Percentiles rank a stretch among this genome's conserved stretches.
These are phyloP conservation scores for Flexamia atlantica DNA, from an alignment of 2,888 invertebrate genomes.

Conservation along the genomic window DNA sequence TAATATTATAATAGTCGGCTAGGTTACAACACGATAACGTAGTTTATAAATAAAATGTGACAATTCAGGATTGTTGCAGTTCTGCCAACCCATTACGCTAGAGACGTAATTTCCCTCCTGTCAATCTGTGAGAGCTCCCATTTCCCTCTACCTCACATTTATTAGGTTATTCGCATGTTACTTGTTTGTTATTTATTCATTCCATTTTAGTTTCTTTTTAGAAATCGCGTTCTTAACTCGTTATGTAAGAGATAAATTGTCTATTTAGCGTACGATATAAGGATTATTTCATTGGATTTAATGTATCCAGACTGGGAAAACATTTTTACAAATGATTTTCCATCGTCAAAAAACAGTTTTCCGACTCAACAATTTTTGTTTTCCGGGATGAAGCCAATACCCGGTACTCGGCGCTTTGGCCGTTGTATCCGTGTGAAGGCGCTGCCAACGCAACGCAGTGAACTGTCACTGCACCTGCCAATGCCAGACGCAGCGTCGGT, in stretches of 20 bases:
- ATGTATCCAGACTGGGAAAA: too few relatives aligned
- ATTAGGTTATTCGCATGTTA: slow-evolving; percentile 1
- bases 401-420: background rate
- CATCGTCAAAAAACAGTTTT: too few relatives aligned
- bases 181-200: background rate
- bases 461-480: background rate
- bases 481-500: background rate
- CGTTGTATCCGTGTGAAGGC: background rate
- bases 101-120: slow-evolving; percentile 25
- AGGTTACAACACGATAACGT: background rate
- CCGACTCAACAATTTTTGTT: too few relatives aligned
- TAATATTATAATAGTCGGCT: too few relatives aligned
- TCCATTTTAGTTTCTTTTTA: too few relatives aligned
- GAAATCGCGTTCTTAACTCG: too few relatives aligned
- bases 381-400: background rate
- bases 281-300: too few relatives aligned
- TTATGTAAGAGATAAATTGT: too few relatives aligned
- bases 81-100: background rate
- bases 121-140: slow-evolving; percentile 21
- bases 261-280: too few relatives aligned
- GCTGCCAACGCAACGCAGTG: background rate
- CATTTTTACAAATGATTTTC: too few relatives aligned
- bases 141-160: slow-evolving; percentile 8
- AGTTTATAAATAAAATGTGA: background rate
- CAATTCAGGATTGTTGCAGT: slow-evolving; percentile 27